Evolutionary conservation across 2,888 invertebrate species (phyloP), one percentile per base, ranked within the genome.

Genomic region (Leptarthrus brevirostris): DNA sequence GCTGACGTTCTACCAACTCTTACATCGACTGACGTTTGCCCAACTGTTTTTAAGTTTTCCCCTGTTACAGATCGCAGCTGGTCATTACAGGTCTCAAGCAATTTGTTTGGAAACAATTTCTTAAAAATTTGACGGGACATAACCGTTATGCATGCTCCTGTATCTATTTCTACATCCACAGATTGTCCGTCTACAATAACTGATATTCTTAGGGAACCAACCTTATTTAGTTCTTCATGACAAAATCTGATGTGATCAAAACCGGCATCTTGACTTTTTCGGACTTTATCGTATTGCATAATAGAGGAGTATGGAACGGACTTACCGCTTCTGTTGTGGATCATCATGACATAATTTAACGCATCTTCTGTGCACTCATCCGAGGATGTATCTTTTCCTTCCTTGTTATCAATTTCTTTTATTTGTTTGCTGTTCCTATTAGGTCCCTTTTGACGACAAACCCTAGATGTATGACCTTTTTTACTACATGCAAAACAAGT

Each of bases 131-230:
- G 30, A n/a, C 70, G 26, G n/a, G 70, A 53, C 53, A 73, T 73
- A 4, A 66, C 66, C 20, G 40, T 40, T 30, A 66, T 58, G 54
- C 44, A 69, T 4, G 69, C 58, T 70, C 58, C 47, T 3, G 74
- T 74, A 16, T 74, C 44, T 69, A 74, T 69, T 47, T 74, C 52
- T 5, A 74, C n/a, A n/a, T n/a, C n/a, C n/a, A n/a, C 53, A 20
- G 44, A 34, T 47, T 49, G 66, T 26, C 18, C 22, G 53, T 69
- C 53, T 54, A 66, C 61, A 40, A 3, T 64, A 20, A 40, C 30
- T 53, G 44, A 47, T 44, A 64, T 24, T 14, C 49, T 3, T 20
- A 56, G 70, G 14, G 56, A 36, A 70, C 74, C 66, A 16, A 74
- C 58, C 36, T 74, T 69, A 54, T 20, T 52, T 18, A 52, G 10